Percentiles rank a stretch among this genome's conserved stretches.
These are phyloP conservation scores for Ischnura elegans DNA, from an alignment of 2,888 invertebrate species.

Conservation along the genomic window DNA sequence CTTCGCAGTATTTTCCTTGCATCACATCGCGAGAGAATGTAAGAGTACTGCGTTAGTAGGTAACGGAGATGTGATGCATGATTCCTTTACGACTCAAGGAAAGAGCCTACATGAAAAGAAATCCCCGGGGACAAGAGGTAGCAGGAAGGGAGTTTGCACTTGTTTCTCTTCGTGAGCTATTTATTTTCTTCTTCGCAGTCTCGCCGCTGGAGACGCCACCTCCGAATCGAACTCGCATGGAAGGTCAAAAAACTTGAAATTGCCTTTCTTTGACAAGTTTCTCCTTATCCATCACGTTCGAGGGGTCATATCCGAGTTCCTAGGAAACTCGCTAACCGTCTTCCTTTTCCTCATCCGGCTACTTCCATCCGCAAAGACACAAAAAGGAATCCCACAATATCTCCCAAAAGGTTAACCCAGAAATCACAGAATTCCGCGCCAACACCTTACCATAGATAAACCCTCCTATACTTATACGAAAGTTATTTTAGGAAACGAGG, in stretches of 20 bases:
- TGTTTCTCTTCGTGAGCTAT: background rate
- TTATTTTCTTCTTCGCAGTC: background rate
- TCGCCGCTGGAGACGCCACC: background rate
- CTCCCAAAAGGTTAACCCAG: background rate
- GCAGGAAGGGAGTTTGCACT: background rate
- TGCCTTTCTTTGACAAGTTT: conserved; percentile 51
- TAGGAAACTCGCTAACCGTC: too few relatives aligned
- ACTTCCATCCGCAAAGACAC: background rate
- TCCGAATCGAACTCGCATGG: background rate
- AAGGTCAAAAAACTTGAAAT: conserved; percentile 62
- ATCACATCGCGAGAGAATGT: background rate
- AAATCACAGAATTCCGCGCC: too few relatives aligned
- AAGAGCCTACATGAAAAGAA: background rate
- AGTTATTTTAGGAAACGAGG: too few relatives aligned
- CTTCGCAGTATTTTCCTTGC: background rate
- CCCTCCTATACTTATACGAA: too few relatives aligned
- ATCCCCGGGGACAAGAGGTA: background rate
- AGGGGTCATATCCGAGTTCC: background rate
- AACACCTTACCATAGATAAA: too few relatives aligned
- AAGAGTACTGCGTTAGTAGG: background rate
- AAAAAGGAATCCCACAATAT: background rate
- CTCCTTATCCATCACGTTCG: background rate
- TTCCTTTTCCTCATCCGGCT: background rate
- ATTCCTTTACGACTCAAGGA: background rate
- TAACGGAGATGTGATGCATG: background rate